Conservation (phyloP, 2,113 vertebrate species). For the Marmota monax region DNA sequence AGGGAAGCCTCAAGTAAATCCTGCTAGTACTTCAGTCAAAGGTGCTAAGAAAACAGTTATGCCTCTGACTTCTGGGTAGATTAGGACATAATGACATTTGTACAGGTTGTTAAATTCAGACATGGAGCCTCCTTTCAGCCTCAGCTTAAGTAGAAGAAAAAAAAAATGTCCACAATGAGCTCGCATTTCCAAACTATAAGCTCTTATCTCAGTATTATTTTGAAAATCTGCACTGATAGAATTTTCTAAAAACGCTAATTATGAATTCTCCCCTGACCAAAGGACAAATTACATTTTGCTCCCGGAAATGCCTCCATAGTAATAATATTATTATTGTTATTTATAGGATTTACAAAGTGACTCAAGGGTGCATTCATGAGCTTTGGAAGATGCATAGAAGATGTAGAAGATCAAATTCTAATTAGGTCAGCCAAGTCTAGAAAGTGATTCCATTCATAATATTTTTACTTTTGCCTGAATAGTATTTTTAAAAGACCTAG, state of each 20-base stretch:
- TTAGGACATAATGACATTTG: background rate
- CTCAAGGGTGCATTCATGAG: constrained; percentile 22
- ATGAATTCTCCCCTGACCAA: constrained; percentile 48
- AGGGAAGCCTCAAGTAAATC: background rate
- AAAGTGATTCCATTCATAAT: constrained; percentile 49
- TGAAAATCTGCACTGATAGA: constrained; percentile 62
- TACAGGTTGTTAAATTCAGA: background rate
- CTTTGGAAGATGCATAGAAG: constrained; percentile 7
- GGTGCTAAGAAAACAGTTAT: background rate
- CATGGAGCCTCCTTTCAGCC: background rate
- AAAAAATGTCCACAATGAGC: constrained; percentile 25
- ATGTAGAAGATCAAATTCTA: constrained; percentile 45
- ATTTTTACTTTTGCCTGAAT: constrained; percentile 57
- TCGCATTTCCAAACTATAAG: constrained; percentile 43
- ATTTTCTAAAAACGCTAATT: constrained; percentile 62
- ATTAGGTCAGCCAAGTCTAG: constrained; percentile 59
- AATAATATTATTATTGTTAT: constrained; percentile 54
- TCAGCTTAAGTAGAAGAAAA: background rate
- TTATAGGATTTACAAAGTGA: constrained; percentile 62
- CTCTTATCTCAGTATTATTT: constrained; percentile 58
- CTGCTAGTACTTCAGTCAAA: background rate
- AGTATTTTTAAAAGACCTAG: constrained; percentile 13
- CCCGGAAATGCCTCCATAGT: constrained; percentile 26
- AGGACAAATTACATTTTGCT: constrained; percentile 60
- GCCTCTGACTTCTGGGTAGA: background rate